Evolutionary conservation across 1,140 invertebrate species (phyloP).

Genomic region (Ostrea edulis): DNA sequence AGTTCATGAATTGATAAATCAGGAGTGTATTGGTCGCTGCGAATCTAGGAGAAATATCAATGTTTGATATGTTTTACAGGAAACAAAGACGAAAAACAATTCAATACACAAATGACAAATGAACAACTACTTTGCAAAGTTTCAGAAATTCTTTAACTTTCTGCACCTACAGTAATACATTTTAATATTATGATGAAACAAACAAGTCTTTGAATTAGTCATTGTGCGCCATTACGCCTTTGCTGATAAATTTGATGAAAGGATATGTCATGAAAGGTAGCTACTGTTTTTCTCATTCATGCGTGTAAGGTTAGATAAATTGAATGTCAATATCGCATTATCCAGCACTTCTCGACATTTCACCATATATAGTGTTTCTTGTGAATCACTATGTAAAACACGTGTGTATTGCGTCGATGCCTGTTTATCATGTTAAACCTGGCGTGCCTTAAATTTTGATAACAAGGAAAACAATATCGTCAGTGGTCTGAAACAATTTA

Average conservation of each 20-base stretch:
- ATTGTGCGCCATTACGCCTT: not conserved
- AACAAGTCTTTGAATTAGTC: not conserved
- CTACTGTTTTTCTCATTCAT: conserved; percentile 18
- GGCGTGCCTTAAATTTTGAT: no score
- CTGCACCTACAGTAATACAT: not conserved
- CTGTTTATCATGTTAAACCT: no score
- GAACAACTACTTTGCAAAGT: not conserved
- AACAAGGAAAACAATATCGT: not conserved
- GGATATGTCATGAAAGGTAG: not conserved
- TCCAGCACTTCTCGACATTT: conserved; percentile 10
- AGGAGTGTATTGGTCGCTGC: no score
- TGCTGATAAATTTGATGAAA: conserved; percentile 1
- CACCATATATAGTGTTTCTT: not conserved
- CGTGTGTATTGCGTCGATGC: not conserved
- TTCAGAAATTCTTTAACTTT: not conserved
- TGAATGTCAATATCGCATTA: not conserved
- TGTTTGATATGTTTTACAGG: no score
- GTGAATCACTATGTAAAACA: not conserved
- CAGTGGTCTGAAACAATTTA: not conserved
- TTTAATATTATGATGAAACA: not conserved
- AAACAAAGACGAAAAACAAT: no score
- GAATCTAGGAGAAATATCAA: no score
- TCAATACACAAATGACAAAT: not conserved
- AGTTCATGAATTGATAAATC: no score
- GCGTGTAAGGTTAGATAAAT: not conserved